Conservation (phyloP, 2,113 vertebrate genomes). For the Lucifuga dentata region DNA sequence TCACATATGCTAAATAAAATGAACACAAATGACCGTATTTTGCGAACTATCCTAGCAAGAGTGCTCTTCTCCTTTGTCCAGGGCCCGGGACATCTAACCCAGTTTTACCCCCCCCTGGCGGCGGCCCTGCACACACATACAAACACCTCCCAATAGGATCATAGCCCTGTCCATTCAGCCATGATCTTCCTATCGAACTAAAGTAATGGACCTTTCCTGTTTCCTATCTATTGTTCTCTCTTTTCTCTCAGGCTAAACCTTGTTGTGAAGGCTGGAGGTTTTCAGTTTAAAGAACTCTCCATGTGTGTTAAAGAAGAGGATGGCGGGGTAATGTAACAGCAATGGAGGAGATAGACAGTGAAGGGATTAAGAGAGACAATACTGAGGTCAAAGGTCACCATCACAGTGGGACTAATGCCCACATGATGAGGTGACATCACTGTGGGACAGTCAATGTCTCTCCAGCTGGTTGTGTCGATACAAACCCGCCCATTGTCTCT, state of each 20-base stretch:
- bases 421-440: slow-evolving; percentile 24
- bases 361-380: slow-evolving; percentile 22
- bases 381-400: slow-evolving; percentile 19
- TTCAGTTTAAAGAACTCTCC: too few relatives aligned
- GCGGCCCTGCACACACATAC: slow-evolving; percentile 3
- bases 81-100: too few relatives aligned
- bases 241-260: too few relatives aligned
- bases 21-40: too few relatives aligned
- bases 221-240: too few relatives aligned
- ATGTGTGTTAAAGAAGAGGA: too few relatives aligned
- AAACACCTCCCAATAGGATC: neutral
- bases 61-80: too few relatives aligned
- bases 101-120: too few relatives aligned
- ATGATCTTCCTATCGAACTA: neutral
- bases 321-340: neutral
- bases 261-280: too few relatives aligned
- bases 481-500: neutral
- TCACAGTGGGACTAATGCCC: neutral
- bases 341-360: slow-evolving; percentile 1
- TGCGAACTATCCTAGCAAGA: too few relatives aligned
- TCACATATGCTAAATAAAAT: too few relatives aligned
- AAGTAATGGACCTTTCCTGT: too few relatives aligned
- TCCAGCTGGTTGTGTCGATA: neutral
- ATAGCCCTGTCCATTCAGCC: neutral
- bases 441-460: neutral